Evolutionary conservation across 2,797 vertebrate genomes (phyloP), one percentile per base, ranked within the genome.

Genomic region (Morelia viridis): DNA sequence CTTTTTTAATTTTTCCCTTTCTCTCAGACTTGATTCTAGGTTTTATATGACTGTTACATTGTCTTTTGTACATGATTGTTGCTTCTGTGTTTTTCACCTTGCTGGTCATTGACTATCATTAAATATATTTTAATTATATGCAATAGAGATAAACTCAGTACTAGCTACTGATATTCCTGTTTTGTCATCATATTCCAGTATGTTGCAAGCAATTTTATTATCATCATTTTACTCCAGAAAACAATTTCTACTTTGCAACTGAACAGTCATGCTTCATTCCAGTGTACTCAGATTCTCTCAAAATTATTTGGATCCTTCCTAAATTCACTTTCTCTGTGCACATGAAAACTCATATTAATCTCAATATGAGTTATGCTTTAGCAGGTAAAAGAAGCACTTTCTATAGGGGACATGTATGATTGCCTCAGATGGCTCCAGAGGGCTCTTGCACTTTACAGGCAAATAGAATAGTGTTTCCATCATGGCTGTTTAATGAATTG

Each of bases 331-430:
- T 87, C 85, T 68, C 90, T 91, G 35, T 35, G 10, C 71, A 86
- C 22, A 46, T 91, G 91, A 94, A 95, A 95, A 91, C 88, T 92
- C 71, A 6, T 58, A 91, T 93, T 91, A 90, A 86, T 94, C 95
- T 95, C 93, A 19, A 90, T 86, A 15, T 5, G 7, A 93, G 12
- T 85, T 95, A 71, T 12, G 17, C 31, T 93, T 93, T 95, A 94
- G 64, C 5, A 92, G 12, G 46, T 89, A 93, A 80, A 80, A 83
- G 87, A 2, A 91, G 50, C 80, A 88, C 2, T 91, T 93, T 90
- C 13, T 89, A 94, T 58, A 85, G 80, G 83, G 13, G 1, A 28
- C 0, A 0, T 0, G 2, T 28, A 71, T 92, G 83, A 89, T 91
- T 92, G 46, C 62, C 64, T 24, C 90, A 65, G 84, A 58, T 35